Evolutionary conservation across 2,113 vertebrate genomes (phyloP).

Genomic region (Dicerorhinus sumatrensis): DNA sequence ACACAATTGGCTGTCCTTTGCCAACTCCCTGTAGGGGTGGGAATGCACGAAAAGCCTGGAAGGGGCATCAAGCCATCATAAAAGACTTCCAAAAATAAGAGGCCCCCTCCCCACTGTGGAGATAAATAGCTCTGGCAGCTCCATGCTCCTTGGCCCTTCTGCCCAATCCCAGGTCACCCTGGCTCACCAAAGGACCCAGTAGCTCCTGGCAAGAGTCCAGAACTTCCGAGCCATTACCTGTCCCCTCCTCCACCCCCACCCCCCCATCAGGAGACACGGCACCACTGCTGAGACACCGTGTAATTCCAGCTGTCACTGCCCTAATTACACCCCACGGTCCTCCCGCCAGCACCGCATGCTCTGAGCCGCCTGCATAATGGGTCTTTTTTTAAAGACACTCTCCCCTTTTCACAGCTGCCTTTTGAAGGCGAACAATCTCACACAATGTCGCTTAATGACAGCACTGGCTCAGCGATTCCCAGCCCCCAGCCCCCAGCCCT

Average conservation of each 20-base stretch:
- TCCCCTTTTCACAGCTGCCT: conserved; percentile 75
- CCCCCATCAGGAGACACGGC: conserved; percentile 39
- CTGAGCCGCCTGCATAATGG: conserved; percentile 59
- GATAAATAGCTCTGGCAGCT: conserved; percentile 40
- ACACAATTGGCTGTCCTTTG: conserved; percentile 72
- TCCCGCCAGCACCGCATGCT: conserved; percentile 24
- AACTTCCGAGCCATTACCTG: conserved; percentile 58
- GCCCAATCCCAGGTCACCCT: conserved; percentile 52
- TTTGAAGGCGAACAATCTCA: conserved; percentile 76
- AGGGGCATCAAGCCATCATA: conserved; percentile 29
- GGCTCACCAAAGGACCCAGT: conserved; percentile 38
- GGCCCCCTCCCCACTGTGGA: not conserved
- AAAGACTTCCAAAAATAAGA: conserved; percentile 74
- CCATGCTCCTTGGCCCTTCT: not conserved
- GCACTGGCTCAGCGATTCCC: conserved; percentile 47
- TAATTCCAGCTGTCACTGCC: conserved; percentile 74
- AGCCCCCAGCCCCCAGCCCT: conserved; percentile 50
- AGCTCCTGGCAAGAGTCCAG: conserved; percentile 52
- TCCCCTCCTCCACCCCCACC: not conserved
- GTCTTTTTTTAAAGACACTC: conserved; percentile 53
- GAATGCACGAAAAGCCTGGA: conserved; percentile 59
- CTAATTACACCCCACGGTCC: conserved; percentile 73
- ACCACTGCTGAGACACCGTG: not conserved
- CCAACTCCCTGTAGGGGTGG: conserved; percentile 65
- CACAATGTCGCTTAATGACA: conserved; percentile 81